Evolutionary conservation across 2,888 invertebrate genomes (phyloP), one percentile per base, ranked within the genome.

Genomic region (Drosophila trichaetosa): DNA sequence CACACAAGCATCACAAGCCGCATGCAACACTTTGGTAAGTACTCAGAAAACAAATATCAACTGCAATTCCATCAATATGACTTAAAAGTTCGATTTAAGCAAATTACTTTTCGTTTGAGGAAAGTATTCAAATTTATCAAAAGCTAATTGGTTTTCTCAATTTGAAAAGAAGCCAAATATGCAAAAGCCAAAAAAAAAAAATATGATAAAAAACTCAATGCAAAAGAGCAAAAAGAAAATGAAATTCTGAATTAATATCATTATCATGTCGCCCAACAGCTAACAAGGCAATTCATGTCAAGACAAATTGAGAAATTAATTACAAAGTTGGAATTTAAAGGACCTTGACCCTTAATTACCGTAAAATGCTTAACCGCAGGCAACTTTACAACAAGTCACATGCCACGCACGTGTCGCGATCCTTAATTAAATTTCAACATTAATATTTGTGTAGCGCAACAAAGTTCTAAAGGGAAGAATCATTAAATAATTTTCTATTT

Each of bases 1-100:
- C 91, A 89, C 67, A 68, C 68, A 69, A 46, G 49, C 68, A 84
- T 80, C 75, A 76, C 80, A 69, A 80, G 84, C 74, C 87, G 69
- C 48, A 70, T 79, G 86, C 78, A 84, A 80, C 78, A 83, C 78
- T 82, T 90, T 79, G 92, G 91, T 91, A 79, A 87, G 90, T 89
- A 89, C 54, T 13, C 62, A 38, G n/a, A 13, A 31, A 40, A 4
- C 29, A 48, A 16, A 59, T 24, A 31, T 60, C 61, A 42, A 48
- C n/a, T 56, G 42, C 57, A 73, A 63, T 61, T 33, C 29, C 31
- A 27, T 31, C 34, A 53, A 46, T 27, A 13, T 16, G 33, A 16
- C 24, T 54, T 7, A 4, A 33, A 68, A 69, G 38, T 57, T 52
- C 10, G 16, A 33, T 34, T 34, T 57, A 57, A 57, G 34, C n/a